Percentiles rank a stretch among this genome's conserved stretches.
Evolutionary conservation across 1,140 invertebrate species (phyloP).

Genomic region (Trichoplusia ni): DNA sequence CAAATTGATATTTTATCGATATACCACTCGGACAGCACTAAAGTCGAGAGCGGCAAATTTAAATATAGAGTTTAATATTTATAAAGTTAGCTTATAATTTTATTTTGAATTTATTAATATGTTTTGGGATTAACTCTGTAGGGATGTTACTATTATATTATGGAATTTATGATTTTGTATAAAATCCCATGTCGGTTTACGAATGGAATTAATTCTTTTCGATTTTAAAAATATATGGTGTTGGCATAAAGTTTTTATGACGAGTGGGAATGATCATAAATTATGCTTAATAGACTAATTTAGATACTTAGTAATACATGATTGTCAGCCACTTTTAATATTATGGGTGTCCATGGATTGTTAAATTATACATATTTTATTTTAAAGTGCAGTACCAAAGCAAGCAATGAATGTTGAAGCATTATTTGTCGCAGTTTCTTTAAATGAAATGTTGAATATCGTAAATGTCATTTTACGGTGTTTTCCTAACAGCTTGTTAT

Average conservation of each 20-base stretch:
- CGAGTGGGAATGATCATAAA: not conserved
- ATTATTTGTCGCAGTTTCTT: too few relatives aligned
- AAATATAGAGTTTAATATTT: constrained; percentile 27
- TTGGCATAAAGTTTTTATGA: constrained; percentile 21
- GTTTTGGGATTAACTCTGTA: constrained; percentile 25
- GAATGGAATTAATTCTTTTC: not conserved
- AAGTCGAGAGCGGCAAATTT: constrained; percentile 37
- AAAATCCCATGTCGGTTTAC: not conserved
- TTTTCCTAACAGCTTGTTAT: too few relatives aligned
- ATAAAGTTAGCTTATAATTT: constrained; percentile 43
- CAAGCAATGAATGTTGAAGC: not conserved
- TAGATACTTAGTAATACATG: constrained; percentile 8
- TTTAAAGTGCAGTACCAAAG: not conserved
- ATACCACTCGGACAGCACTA: constrained; percentile 39
- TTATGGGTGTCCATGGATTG: not conserved
- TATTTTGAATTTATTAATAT: constrained; percentile 51
- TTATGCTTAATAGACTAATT: constrained; percentile 18
- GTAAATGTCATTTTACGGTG: too few relatives aligned
- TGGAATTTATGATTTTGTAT: constrained; percentile 17
- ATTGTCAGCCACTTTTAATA: not conserved
- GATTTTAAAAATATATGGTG: not conserved
- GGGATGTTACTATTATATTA: constrained; percentile 19
- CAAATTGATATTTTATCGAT: constrained; percentile 71
- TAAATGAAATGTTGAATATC: too few relatives aligned
- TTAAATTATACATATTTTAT: not conserved